Evolutionary conservation across 2,888 invertebrate species (phyloP).

Genomic region (Helleia helle): DNA sequence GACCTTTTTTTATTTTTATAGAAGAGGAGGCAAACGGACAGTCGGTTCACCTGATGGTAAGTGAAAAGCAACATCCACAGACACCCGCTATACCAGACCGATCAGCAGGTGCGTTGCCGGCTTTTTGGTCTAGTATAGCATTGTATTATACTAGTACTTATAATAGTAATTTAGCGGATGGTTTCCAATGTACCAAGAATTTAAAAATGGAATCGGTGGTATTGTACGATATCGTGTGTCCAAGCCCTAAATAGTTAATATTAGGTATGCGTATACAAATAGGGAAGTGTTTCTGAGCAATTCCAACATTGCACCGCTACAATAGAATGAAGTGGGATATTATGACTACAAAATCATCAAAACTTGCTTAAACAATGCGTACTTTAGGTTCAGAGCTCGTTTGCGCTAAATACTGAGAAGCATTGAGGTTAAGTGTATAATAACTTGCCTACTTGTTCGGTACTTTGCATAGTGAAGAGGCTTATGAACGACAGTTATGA

Average conservation of each 20-base stretch:
- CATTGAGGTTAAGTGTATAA: constrained; percentile 19
- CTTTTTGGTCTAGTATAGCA: too few species aligned
- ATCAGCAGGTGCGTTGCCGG: too few species aligned
- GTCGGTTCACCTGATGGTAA: too few species aligned
- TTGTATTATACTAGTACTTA: too few species aligned
- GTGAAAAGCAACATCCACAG: too few species aligned
- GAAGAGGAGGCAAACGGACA: too few species aligned
- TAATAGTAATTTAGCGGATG: too few species aligned
- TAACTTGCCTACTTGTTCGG: constrained; percentile 14
- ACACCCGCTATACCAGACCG: too few species aligned
- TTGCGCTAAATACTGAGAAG: constrained; percentile 18
- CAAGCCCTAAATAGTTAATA: constrained; percentile 10
- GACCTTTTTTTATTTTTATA: too few species aligned
- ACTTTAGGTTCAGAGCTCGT: constrained; percentile 21
- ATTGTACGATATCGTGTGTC: constrained; percentile 1
- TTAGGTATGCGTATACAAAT: constrained; percentile 13
- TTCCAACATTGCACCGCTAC: constrained; percentile 14
- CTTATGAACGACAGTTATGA: constrained; percentile 13
- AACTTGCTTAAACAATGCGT: constrained; percentile 23
- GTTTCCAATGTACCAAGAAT: too few species aligned
- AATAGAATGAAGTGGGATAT: constrained; percentile 13
- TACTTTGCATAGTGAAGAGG: constrained; percentile 12
- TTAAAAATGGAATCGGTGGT: too few species aligned
- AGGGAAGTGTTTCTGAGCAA: constrained; percentile 15
- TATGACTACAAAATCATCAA: constrained; percentile 18